These are phyloP conservation scores for Drosophila insularis DNA, from an alignment of 1,140 invertebrate genomes.

Conservation along the genomic window DNA sequence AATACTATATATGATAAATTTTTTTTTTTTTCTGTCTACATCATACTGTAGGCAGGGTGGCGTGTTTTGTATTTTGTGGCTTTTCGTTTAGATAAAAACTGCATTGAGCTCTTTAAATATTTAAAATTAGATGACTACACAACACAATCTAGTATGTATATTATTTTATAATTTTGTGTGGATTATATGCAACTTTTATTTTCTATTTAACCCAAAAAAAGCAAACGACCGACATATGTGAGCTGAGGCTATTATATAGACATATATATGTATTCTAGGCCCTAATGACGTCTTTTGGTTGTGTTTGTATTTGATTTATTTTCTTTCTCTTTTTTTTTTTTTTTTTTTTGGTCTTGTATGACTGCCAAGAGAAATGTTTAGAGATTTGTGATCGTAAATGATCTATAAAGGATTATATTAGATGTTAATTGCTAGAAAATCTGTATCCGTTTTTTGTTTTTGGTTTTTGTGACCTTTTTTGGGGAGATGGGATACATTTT, in stretches of 20 bases:
- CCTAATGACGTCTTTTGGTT: constrained; percentile 57
- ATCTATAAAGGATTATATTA: constrained; percentile 21
- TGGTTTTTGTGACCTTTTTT: background rate
- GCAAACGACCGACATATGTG: constrained; percentile 49
- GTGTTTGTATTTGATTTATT: background rate
- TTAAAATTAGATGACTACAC: constrained; percentile 7
- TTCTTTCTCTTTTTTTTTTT: too few species aligned
- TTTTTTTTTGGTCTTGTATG: constrained; percentile 6
- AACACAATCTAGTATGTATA: constrained; percentile 28
- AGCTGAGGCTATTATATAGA: too few species aligned
- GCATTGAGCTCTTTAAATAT: constrained; percentile 33
- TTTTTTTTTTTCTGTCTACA: background rate
- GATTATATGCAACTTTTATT: constrained; percentile 41
- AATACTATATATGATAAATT: constrained; percentile 19
- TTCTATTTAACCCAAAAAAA: constrained; percentile 25
- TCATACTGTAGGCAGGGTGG: background rate
- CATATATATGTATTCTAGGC: background rate
- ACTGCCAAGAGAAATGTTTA: constrained; percentile 60
- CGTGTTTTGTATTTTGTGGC: constrained; percentile 6
- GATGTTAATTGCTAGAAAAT: constrained; percentile 12
- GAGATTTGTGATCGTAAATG: constrained; percentile 41
- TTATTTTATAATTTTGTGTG: constrained; percentile 30
- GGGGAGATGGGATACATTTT: background rate
- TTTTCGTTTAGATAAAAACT: constrained; percentile 43
- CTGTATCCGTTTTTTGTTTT: background rate